phyloP scores from a whole-genome alignment of 2,888 invertebrate species.

The Caenorhabditis uteleia region DNA sequence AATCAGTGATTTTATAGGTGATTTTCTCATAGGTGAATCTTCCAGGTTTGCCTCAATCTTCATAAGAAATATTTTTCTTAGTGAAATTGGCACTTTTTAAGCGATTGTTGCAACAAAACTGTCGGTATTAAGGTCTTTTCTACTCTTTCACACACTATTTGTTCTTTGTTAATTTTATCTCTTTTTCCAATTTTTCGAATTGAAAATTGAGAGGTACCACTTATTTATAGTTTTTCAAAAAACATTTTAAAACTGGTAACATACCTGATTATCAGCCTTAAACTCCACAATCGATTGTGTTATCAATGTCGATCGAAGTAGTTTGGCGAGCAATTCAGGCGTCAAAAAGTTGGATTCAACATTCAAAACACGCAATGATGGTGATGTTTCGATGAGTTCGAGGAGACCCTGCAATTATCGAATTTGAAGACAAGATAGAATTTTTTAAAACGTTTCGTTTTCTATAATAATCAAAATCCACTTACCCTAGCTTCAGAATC shows the following conservation, averaged over 20 bases:
- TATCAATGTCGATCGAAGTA: slow-evolving; percentile 85
- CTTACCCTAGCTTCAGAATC: slow-evolving; percentile 81
- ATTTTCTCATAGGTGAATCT: too few species aligned
- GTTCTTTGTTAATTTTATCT: not conserved
- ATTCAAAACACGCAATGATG: slow-evolving; percentile 72
- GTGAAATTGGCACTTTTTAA: too few species aligned
- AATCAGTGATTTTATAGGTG: slow-evolving; percentile 12
- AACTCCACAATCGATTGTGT: slow-evolving; percentile 90
- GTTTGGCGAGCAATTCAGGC: slow-evolving; percentile 83
- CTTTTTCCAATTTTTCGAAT: too few species aligned
- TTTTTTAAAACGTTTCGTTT: not conserved
- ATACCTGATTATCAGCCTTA: slow-evolving; percentile 94
- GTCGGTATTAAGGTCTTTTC: too few species aligned
- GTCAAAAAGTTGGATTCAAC: slow-evolving; percentile 94
- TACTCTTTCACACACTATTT: too few species aligned
- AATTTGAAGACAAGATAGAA: not conserved
- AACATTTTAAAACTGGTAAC: too few species aligned
- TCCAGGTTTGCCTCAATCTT: too few species aligned
- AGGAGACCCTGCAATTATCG: slow-evolving; percentile 56
- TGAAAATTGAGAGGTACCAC: too few species aligned
- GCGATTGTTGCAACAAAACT: too few species aligned
- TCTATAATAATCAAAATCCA: not conserved
- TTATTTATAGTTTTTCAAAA: too few species aligned
- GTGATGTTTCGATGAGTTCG: slow-evolving; percentile 70
- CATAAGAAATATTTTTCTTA: too few species aligned